Percentiles rank a stretch among this genome's conserved stretches.
phyloP scores from a whole-genome alignment of 2,113 vertebrate species.

The Eptatretus burgeri region DNA sequence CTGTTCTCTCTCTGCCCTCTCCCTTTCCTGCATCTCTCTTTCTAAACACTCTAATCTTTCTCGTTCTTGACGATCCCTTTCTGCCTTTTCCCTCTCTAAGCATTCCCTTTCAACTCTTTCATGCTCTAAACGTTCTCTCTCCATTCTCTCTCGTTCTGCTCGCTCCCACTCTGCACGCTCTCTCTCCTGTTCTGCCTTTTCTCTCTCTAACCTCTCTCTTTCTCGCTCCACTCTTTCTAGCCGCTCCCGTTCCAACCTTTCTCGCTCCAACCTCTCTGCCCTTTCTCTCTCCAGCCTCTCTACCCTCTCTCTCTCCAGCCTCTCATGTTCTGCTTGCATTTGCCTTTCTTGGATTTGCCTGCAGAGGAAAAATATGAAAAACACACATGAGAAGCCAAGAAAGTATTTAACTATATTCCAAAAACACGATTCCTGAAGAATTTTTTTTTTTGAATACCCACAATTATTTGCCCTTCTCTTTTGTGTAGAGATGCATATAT shows the following conservation, averaged over 20 bases:
- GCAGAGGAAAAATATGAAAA: conserved; percentile 10
- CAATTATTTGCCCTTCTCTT: not conserved
- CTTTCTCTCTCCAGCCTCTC: not conserved
- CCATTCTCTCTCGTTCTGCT: conserved; percentile 16
- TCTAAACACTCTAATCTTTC: conserved; percentile 26
- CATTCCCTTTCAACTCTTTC: conserved; percentile 32
- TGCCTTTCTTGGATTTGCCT: conserved; percentile 85
- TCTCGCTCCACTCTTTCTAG: conserved; percentile 51
- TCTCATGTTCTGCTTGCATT: conserved; percentile 34
- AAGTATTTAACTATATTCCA: not conserved
- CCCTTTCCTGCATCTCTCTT: conserved; percentile 25
- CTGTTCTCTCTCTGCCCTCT: conserved; percentile 17
- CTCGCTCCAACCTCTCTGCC: not conserved
- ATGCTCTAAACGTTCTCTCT: conserved; percentile 22
- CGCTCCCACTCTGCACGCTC: conserved; percentile 36
- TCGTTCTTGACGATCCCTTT: conserved; percentile 36
- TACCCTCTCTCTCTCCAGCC: not conserved
- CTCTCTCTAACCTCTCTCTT: conserved; percentile 16
- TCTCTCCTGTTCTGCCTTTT: conserved; percentile 17
- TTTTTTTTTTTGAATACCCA: not conserved
- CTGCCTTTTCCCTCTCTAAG: conserved; percentile 27
- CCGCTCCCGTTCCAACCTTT: conserved; percentile 27
- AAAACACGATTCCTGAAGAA: not conserved
- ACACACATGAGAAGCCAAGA: not conserved
- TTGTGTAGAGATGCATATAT: too few relatives aligned